Percentiles rank a stretch among this genome's conserved stretches.
phyloP scores from a whole-genome alignment of 2,797 vertebrate genomes.

The Florisuga fusca region DNA sequence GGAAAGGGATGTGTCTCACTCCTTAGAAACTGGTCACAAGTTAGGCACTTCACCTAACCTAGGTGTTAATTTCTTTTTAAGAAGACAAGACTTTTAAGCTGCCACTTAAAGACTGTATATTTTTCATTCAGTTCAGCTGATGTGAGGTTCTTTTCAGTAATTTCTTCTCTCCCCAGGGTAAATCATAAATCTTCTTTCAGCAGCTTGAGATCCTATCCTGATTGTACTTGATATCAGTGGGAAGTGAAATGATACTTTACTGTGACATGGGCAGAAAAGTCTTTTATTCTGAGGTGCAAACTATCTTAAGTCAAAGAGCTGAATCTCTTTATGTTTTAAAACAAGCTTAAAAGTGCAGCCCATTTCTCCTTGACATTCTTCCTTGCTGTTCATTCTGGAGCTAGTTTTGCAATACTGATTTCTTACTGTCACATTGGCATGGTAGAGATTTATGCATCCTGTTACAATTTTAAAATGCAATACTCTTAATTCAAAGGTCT shows the following conservation, averaged over 20 bases:
- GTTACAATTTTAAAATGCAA: neutral
- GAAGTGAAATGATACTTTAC: conserved; percentile 28
- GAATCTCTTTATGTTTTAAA: conserved; percentile 10
- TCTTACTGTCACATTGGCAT: conserved; percentile 1
- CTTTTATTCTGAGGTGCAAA: conserved; percentile 20
- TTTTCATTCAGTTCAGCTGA: conserved; percentile 49
- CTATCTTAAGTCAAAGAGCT: neutral
- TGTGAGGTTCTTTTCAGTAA: conserved; percentile 52
- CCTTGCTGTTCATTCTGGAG: neutral
- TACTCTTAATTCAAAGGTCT: neutral
- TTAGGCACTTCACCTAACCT: conserved; percentile 53
- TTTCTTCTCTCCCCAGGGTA: conserved; percentile 59
- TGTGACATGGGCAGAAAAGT: neutral
- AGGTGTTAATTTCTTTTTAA: conserved; percentile 62
- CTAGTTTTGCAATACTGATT: conserved; percentile 21
- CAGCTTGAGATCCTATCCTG: conserved; percentile 64
- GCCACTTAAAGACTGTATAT: conserved; percentile 49
- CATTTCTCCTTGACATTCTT: neutral
- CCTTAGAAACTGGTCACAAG: conserved; percentile 66
- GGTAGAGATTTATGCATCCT: neutral
- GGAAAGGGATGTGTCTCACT: conserved; percentile 66
- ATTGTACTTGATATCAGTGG: conserved; percentile 67
- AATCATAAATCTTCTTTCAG: conserved; percentile 38
- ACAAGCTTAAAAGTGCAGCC: neutral
- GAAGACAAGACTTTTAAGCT: conserved; percentile 53